Evolutionary conservation across 2,888 invertebrate genomes (phyloP).

Genomic region (Rhingia rostrata): DNA sequence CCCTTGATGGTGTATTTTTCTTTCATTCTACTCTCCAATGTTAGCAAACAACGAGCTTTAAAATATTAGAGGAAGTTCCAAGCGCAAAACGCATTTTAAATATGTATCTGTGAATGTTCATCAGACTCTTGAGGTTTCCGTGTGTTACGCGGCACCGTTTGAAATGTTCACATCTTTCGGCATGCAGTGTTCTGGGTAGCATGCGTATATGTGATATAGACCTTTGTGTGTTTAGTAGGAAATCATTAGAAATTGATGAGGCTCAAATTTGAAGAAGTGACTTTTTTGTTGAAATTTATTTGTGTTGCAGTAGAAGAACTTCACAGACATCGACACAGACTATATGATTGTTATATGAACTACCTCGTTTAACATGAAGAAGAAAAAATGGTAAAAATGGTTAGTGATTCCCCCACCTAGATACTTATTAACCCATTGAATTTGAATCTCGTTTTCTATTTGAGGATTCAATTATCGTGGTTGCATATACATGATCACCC

Average conservation of each 20-base stretch:
- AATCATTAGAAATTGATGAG: slow-evolving; percentile 73
- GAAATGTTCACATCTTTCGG: slow-evolving; percentile 53
- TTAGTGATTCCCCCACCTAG: background rate
- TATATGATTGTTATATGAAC: slow-evolving; percentile 31
- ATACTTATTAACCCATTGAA: slow-evolving; percentile 39
- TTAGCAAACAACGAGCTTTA: slow-evolving; percentile 41
- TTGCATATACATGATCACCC: slow-evolving; percentile 49
- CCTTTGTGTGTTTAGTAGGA: slow-evolving; percentile 67
- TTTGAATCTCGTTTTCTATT: slow-evolving; percentile 35
- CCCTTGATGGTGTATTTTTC: background rate
- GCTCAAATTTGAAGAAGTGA: slow-evolving; percentile 59
- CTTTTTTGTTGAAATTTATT: slow-evolving; percentile 48
- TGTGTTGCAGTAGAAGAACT: slow-evolving; percentile 28
- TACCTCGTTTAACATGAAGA: slow-evolving; percentile 52
- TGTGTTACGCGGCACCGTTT: slow-evolving; percentile 59
- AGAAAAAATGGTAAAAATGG: background rate
- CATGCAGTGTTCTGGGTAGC: slow-evolving; percentile 29
- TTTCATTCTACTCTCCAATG: background rate
- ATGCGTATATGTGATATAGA: background rate
- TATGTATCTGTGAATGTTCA: slow-evolving; percentile 26
- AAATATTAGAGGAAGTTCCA: slow-evolving; percentile 2
- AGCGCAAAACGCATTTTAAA: slow-evolving; percentile 54
- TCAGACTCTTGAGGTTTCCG: slow-evolving; percentile 48
- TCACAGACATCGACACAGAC: background rate
- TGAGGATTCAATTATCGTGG: slow-evolving; percentile 66